These are phyloP conservation scores for Girardinus metallicus DNA, from an alignment of 2,797 vertebrate genomes.

Conservation along the genomic window DNA sequence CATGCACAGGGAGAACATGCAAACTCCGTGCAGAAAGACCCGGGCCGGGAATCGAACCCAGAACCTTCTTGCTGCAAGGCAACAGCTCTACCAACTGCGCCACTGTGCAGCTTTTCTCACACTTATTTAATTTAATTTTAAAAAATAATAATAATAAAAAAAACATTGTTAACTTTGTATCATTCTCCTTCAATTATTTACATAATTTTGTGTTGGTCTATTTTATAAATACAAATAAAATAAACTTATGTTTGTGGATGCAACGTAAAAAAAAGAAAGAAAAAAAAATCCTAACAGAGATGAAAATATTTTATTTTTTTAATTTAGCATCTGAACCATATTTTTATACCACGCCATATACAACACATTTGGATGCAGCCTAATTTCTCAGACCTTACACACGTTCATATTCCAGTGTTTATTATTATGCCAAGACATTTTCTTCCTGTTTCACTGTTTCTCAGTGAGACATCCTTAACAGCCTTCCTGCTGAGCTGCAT, in stretches of 20 bases:
- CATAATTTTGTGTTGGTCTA: background rate
- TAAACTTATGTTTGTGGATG: background rate
- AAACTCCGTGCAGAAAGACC: too few species aligned
- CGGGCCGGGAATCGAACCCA: too few species aligned
- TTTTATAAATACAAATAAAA: background rate
- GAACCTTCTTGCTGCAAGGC: too few species aligned
- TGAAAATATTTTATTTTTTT: background rate
- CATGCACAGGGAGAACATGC: too few species aligned
- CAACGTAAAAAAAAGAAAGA: background rate
- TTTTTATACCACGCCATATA: background rate
- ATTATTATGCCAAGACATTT: background rate
- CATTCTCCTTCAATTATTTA: background rate
- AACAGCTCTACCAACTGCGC: too few species aligned
- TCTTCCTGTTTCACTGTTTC: conserved; percentile 4
- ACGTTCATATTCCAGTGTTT: conserved; percentile 24
- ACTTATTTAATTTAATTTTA: background rate
- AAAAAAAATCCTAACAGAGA: too few species aligned
- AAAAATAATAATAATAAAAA: background rate
- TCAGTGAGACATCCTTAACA: conserved; percentile 42
- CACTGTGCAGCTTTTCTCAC: too few species aligned
- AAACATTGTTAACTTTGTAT: background rate
- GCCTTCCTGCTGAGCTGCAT: conserved; percentile 41
- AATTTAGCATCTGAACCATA: background rate
- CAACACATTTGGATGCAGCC: background rate
- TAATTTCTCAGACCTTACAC: background rate